Conservation (phyloP, 1,140 invertebrate species). For the Penaeus vannamei region DNA sequence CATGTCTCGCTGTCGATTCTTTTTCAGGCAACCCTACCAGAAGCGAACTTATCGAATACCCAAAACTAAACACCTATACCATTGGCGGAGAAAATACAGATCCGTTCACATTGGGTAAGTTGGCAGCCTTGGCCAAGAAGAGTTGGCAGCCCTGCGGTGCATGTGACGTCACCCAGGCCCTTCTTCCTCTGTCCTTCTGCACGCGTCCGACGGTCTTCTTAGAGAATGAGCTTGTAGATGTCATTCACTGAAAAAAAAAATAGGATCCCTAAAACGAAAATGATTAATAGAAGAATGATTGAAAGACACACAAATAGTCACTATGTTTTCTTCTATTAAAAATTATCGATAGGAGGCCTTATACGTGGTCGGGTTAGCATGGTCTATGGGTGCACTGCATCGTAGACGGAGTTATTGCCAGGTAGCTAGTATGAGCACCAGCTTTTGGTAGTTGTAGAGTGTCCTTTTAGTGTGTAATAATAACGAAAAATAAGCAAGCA, state of each 20-base stretch:
- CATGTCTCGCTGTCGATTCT: constrained; percentile 61
- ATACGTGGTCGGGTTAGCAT: too few relatives aligned
- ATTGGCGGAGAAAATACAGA: constrained; percentile 58
- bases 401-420: too few relatives aligned
- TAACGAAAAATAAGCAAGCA: too few relatives aligned
- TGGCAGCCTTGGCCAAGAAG: constrained; percentile 22
- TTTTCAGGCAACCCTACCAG: constrained; percentile 53
- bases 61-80: constrained; percentile 64
- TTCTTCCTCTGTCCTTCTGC: constrained; percentile 30
- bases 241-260: background rate
- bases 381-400: too few relatives aligned
- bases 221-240: background rate
- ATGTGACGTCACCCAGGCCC: constrained; percentile 33
- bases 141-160: constrained; percentile 23
- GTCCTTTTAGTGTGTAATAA: too few relatives aligned
- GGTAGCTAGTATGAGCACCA: too few relatives aligned
- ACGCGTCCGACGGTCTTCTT: background rate
- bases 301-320: too few relatives aligned
- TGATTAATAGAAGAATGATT: background rate
- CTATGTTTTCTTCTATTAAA: too few relatives aligned
- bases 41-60: constrained; percentile 57
- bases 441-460: too few relatives aligned
- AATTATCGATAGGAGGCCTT: too few relatives aligned
- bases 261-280: background rate
- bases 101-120: constrained; percentile 61